Evolutionary conservation across 37 sponge, comb jelly and placozoan species (phyloP), one percentile per base, ranked within the genome.

Genomic region (Spongilla lacustris): DNA sequence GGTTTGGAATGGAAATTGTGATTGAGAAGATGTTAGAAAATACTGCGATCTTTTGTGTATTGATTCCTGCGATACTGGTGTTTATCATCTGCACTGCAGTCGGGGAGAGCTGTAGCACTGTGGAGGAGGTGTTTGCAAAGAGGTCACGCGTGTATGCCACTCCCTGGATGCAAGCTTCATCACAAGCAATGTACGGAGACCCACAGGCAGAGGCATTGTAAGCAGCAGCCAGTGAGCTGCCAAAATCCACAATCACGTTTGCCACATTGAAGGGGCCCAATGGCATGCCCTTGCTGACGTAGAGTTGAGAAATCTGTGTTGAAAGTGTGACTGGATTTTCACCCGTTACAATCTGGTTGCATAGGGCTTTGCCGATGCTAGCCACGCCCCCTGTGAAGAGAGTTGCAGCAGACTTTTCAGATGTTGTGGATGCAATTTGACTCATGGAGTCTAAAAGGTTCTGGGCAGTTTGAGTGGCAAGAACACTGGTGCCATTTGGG

Each of bases 21-120:
- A 89, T 28, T 21, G 86, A 88, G 23, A 82, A 25, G 8, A 93
- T 50, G 68, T 31, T 74, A 21, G 93, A 93, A 25, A 78, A 67
- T 21, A 85, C 80, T 48, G 46, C 46, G 0, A 85, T 74, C 25
- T n/a, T 33, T 4, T 72, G 36, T 0, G 86, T 89, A 49, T 86
- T 66, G 30, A 86, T 82, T 14, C 83, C 78, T 29, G 48, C 50
- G 68, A 88, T 89, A 25, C 81, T 66, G 5, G 82, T 27, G 2
- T 27, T 29, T 19, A 93, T 82, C 21, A 4, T 73, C 0, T 71
- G 66, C 74, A 71, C 33, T 36, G 82, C 28, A 35, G 38, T 26
- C 2, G 78, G 22, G 28, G 71, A 23, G 14, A 92, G 35, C 36
- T 38, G 74, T 12, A 87, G 68, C 1, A 13, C 35, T 11, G 71